Conservation (phyloP, 2,888 invertebrate species). For the Tetragnatha montana region DNA sequence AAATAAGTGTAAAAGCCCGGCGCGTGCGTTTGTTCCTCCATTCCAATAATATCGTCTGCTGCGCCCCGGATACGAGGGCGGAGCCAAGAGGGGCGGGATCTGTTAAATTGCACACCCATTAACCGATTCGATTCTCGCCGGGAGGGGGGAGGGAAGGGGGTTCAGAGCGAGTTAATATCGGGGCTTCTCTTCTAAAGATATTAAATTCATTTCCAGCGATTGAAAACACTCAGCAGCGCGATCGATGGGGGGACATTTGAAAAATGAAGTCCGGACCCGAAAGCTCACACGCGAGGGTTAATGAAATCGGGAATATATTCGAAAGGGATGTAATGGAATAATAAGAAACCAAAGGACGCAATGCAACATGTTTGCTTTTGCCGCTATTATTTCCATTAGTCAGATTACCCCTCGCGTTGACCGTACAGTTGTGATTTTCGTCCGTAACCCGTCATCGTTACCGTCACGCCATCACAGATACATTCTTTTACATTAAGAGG, state of each 20-base stretch:
- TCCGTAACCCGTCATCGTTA: constrained; percentile 23
- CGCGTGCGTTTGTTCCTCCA: too few relatives aligned
- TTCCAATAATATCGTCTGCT: too few relatives aligned
- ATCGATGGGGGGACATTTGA: neutral
- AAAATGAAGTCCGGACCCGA: neutral
- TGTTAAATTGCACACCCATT: neutral
- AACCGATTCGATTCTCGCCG: neutral
- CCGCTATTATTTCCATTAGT: constrained; percentile 31
- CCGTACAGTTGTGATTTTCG: constrained; percentile 8
- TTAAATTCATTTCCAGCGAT: neutral
- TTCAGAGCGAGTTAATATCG: neutral
- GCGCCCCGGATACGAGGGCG: neutral
- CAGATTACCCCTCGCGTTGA: constrained; percentile 7
- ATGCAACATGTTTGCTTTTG: constrained; percentile 39
- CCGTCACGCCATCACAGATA: constrained; percentile 53
- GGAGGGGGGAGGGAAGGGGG: neutral
- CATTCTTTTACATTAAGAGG: constrained; percentile 62
- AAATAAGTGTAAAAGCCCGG: too few relatives aligned
- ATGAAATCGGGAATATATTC: neutral
- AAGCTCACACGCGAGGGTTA: neutral
- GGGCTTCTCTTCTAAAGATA: neutral
- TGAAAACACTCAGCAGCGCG: neutral
- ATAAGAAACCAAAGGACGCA: neutral
- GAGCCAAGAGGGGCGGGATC: neutral
- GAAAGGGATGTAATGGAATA: neutral